These are phyloP conservation scores for pig (Sus scrofa) DNA, from an alignment of 2,113 vertebrate species.

Conservation along the genomic window T2T-Sscrofa CM000812.6:33684001-33684500, in stretches of 20 bases:
- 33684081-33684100: not conserved
- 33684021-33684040: not conserved
- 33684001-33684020: conserved; percentile 10
- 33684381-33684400: not conserved
- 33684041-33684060: not conserved
- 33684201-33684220: too few species aligned
- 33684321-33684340: not conserved
- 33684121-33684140: not conserved
- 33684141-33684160: not conserved
- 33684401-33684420: not conserved
- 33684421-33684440: not conserved
- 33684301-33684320: not conserved
- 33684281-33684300: not conserved
- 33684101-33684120: not conserved
- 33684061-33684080: not conserved
- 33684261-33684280: too few species aligned
- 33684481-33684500: not conserved
- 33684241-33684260: too few species aligned
- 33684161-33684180: not conserved
- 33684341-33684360: not conserved
- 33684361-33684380: not conserved
- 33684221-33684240: too few species aligned
- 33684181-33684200: too few species aligned
- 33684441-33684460: not conserved
- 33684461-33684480: not conserved